A percentile compares a stretch with the other conserved stretches of the same genome.
Evolutionary conservation across 2,797 vertebrate genomes (phyloP).

Genomic region (Loris lydekkerianus): DNA sequence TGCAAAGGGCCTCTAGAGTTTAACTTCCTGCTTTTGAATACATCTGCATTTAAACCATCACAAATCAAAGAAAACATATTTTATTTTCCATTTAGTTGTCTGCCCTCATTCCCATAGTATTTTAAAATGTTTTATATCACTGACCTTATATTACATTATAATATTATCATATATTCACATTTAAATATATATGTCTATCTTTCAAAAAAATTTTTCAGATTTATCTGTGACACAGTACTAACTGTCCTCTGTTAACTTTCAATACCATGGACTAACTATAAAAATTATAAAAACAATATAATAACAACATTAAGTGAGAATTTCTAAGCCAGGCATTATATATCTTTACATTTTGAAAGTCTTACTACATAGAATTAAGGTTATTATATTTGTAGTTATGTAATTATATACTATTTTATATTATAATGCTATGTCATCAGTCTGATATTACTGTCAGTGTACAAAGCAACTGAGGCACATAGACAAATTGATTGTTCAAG

Average conservation of each 20-base stretch:
- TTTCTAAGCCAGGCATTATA: not conserved
- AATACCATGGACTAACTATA: not conserved
- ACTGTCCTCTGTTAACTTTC: not conserved
- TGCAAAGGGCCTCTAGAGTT: slow-evolving; percentile 46
- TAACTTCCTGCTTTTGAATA: slow-evolving; percentile 61
- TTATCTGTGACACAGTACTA: not conserved
- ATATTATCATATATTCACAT: slow-evolving; percentile 1
- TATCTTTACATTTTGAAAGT: not conserved
- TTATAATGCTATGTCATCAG: not conserved
- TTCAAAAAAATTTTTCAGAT: not conserved
- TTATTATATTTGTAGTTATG: not conserved
- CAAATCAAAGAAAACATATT: slow-evolving; percentile 3
- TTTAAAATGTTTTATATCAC: slow-evolving; percentile 42
- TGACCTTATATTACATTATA: slow-evolving; percentile 21
- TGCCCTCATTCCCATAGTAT: slow-evolving; percentile 33
- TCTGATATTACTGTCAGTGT: not conserved
- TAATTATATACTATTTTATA: not conserved
- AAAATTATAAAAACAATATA: slow-evolving; percentile 19
- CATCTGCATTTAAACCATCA: slow-evolving; percentile 21
- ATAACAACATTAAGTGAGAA: slow-evolving; percentile 20
- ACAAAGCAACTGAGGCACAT: not conserved
- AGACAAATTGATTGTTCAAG: not conserved
- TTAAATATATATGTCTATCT: not conserved
- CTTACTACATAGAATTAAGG: not conserved
- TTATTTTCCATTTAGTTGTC: slow-evolving; percentile 22